Evolutionary conservation across 2,113 vertebrate species (phyloP).

Genomic region (Cygnus buccinator): DNA sequence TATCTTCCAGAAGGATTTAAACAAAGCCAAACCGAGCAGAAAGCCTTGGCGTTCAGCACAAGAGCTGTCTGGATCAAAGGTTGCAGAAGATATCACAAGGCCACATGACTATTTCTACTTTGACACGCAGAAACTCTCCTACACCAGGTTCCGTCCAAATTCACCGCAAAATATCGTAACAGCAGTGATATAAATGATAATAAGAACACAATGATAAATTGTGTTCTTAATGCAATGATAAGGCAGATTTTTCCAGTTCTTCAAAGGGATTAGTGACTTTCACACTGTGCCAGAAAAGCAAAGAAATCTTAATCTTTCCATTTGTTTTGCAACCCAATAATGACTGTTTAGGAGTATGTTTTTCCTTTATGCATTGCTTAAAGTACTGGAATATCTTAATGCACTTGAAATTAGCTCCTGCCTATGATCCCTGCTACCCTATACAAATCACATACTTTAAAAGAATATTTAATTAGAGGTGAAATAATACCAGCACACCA

Average conservation of each 20-base stretch:
- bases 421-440: background rate
- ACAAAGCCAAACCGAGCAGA: background rate
- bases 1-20: background rate
- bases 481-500: background rate
- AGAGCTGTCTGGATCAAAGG: background rate
- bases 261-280: constrained; percentile 17
- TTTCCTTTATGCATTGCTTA: background rate
- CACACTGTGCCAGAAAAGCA: background rate
- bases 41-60: background rate
- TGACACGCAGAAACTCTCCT: background rate
- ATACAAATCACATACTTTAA: background rate
- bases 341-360: background rate
- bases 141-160: background rate
- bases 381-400: background rate
- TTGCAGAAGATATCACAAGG: background rate
- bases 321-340: constrained; percentile 16
- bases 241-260: background rate
- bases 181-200: background rate
- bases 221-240: background rate
- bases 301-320: background rate
- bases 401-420: background rate
- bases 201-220: background rate
- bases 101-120: background rate
- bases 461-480: background rate
- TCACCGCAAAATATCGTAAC: background rate